A percentile compares a stretch with the other conserved stretches of the same genome.
phyloP scores from a whole-genome alignment of 1,140 invertebrate species.

The Aradophagus sp. region DNA sequence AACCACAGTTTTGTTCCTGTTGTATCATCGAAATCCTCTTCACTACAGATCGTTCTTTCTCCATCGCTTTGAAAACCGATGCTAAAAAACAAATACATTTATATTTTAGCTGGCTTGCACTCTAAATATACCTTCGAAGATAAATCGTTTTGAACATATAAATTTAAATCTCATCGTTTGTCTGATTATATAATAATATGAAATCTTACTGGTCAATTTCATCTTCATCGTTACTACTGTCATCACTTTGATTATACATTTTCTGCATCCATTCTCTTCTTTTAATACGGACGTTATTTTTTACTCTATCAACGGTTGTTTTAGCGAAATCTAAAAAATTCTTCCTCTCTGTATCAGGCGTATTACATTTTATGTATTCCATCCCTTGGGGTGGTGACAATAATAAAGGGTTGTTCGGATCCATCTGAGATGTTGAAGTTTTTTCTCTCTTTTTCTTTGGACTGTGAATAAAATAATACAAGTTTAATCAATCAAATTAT shows the following conservation, averaged over 20 bases:
- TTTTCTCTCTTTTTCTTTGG: constrained; percentile 49
- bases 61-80: constrained; percentile 33
- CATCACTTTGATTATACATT: constrained; percentile 78
- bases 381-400: constrained; percentile 70
- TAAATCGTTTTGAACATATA: no score
- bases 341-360: constrained; percentile 80
- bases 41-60: constrained; percentile 47
- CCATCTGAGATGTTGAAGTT: constrained; percentile 71
- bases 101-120: no score
- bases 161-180: no score
- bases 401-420: constrained; percentile 76
- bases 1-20: constrained; percentile 93
- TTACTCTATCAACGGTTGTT: constrained; percentile 76
- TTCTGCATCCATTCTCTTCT: constrained; percentile 81
- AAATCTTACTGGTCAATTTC: constrained; percentile 70
- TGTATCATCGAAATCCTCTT: constrained; percentile 60
- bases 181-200: no score
- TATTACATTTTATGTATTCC: constrained; percentile 79
- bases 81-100: constrained; percentile 27
- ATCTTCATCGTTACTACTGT: constrained; percentile 71
- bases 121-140: no score
- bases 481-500: no score
- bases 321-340: constrained; percentile 78
- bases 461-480: constrained; percentile 32
- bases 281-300: constrained; percentile 77